Conservation (phyloP, 2,113 vertebrate genomes). For the Micronisus gabar region DNA sequence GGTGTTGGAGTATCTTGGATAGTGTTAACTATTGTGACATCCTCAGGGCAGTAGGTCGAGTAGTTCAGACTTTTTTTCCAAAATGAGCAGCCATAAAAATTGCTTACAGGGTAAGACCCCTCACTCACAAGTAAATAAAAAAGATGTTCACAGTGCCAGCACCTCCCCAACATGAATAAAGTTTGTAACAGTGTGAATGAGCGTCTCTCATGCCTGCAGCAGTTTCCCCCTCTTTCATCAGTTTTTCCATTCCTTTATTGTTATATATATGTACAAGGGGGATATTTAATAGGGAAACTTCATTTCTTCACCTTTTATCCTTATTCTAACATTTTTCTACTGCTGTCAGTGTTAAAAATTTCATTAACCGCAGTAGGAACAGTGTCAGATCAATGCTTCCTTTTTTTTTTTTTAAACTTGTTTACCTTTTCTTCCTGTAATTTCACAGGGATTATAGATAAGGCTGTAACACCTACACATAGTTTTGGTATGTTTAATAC, state of each 20-base stretch:
- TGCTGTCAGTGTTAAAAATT: not conserved
- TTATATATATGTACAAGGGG: not conserved
- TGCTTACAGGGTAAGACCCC: not conserved
- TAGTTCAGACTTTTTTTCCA: not conserved
- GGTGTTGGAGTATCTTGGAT: not conserved
- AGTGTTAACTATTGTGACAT: not conserved
- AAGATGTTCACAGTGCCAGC: not conserved
- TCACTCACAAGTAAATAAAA: not conserved
- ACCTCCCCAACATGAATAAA: accelerated
- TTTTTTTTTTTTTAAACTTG: not conserved
- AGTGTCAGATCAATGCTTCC: not conserved
- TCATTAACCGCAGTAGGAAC: not conserved
- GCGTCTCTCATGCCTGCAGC: not conserved
- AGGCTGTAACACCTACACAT: not conserved
- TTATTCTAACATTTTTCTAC: not conserved
- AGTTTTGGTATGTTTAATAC: not conserved
- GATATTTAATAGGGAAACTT: not conserved
- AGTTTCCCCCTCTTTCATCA: not conserved
- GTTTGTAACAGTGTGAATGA: not conserved
- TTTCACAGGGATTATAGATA: not conserved
- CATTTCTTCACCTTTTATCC: not conserved
- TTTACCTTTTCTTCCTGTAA: not conserved
- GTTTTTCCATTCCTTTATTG: not conserved
- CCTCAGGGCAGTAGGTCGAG: not conserved
- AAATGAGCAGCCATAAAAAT: not conserved